Evolutionary conservation across 2,113 vertebrate species (phyloP).

Genomic region (Proterorhinus semilunaris): DNA sequence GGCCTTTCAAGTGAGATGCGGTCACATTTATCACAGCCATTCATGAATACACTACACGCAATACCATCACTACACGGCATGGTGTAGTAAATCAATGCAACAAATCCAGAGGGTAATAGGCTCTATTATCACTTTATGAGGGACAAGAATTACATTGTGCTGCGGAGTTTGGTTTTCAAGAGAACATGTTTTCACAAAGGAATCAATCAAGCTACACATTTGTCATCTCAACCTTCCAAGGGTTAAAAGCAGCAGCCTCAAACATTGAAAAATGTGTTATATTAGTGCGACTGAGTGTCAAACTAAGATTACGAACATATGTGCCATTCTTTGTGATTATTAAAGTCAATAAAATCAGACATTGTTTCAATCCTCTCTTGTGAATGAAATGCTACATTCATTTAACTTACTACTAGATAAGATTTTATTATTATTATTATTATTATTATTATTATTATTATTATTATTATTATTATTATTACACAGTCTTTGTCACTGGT

Average conservation of each 20-base stretch:
- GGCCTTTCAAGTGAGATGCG: conserved; percentile 12
- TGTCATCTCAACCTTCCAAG: conserved; percentile 29
- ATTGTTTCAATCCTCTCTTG: conserved; percentile 13
- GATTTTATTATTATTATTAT: neutral
- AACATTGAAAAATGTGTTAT: conserved; percentile 21
- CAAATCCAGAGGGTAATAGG: conserved; percentile 21
- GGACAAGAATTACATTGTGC: conserved; percentile 19
- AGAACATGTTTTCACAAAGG: conserved; percentile 39
- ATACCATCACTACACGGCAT: conserved; percentile 31
- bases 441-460: too few species aligned
- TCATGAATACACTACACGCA: conserved; percentile 39
- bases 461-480: too few species aligned
- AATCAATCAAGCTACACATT: conserved; percentile 48
- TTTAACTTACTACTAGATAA: conserved; percentile 50
- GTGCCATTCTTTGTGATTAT: conserved; percentile 23
- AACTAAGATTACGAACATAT: conserved; percentile 26
- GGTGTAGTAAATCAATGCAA: conserved; percentile 46
- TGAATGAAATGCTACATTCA: conserved; percentile 66
- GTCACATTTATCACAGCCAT: conserved; percentile 34
- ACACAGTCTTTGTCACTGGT: conserved; percentile 27
- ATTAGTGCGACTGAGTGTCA: conserved; percentile 24
- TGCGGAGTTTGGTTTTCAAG: conserved; percentile 34
- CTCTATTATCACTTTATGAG: conserved; percentile 13
- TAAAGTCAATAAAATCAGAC: conserved; percentile 8
- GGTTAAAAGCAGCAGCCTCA: conserved; percentile 31